phyloP scores from a whole-genome alignment of 2,888 invertebrate genomes.

The Phortica okadai region DNA sequence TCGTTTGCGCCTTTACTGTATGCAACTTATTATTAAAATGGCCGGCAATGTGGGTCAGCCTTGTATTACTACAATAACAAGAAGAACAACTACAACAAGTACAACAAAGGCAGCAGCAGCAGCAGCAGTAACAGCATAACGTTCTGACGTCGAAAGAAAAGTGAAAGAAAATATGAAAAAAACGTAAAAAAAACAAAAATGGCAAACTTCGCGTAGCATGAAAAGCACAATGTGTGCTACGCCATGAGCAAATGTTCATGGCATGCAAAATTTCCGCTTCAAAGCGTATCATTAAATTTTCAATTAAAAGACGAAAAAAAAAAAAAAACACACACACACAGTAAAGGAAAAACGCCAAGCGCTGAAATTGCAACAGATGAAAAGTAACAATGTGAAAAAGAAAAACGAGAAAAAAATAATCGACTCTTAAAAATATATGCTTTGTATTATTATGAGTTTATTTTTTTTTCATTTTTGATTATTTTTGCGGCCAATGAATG shows the following conservation, averaged over 20 bases:
- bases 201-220: no score
- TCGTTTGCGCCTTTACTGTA: not conserved
- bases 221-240: constrained; percentile 13
- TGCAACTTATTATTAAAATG: constrained; percentile 28
- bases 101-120: not conserved
- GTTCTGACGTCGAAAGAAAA: not conserved
- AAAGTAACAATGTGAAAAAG: not conserved
- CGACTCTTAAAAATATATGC: not conserved
- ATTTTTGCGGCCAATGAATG: not conserved
- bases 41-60: constrained; percentile 15
- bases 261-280: constrained; percentile 19
- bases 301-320: constrained; percentile 15
- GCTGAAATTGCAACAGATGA: not conserved
- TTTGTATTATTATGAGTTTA: not conserved
- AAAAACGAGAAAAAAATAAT: not conserved
- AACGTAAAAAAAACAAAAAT: not conserved
- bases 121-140: not conserved
- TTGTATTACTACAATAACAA: not conserved
- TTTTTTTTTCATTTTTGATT: not conserved
- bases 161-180: not conserved
- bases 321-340: not conserved
- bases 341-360: not conserved
- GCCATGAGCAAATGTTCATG: not conserved
- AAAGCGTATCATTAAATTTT: constrained; percentile 24
- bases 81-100: no score